Percentiles rank a stretch among this genome's conserved stretches.
These are phyloP conservation scores for Enteromius trimaculatus DNA, from an alignment of 2,797 vertebrate species.

Conservation along the genomic window DNA sequence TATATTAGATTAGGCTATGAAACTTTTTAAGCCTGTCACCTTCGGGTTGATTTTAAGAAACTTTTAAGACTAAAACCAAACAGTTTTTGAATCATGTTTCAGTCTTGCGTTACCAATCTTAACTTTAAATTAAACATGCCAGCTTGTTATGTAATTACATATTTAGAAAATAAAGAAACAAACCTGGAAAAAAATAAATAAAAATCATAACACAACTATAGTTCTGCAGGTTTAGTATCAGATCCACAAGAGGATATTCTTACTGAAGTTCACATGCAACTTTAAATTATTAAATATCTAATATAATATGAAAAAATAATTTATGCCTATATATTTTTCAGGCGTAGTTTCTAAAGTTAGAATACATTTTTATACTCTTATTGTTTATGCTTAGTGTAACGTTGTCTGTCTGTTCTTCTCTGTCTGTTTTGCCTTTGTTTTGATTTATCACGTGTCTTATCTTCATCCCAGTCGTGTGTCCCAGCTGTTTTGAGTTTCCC, in stretches of 20 bases:
- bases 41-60: too few relatives aligned
- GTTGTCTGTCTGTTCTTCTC: too few relatives aligned
- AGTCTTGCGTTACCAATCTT: background rate
- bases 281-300: background rate
- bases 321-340: background rate
- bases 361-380: background rate
- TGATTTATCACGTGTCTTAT: too few relatives aligned
- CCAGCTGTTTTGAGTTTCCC: too few relatives aligned
- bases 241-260: background rate
- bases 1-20: background rate
- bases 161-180: background rate
- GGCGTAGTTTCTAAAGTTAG: background rate
- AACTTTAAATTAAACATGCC: too few relatives aligned
- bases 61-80: background rate
- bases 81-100: background rate
- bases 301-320: background rate
- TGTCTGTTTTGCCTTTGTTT: too few relatives aligned
- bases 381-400: background rate
- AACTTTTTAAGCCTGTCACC: background rate
- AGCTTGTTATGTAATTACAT: too few relatives aligned
- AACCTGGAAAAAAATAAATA: background rate
- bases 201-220: background rate
- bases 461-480: too few relatives aligned
- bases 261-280: background rate
- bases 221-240: background rate